Evolutionary conservation across 2,113 vertebrate species (phyloP), one percentile per base, ranked within the genome.

Genomic region (Etheostoma spectabile): DNA sequence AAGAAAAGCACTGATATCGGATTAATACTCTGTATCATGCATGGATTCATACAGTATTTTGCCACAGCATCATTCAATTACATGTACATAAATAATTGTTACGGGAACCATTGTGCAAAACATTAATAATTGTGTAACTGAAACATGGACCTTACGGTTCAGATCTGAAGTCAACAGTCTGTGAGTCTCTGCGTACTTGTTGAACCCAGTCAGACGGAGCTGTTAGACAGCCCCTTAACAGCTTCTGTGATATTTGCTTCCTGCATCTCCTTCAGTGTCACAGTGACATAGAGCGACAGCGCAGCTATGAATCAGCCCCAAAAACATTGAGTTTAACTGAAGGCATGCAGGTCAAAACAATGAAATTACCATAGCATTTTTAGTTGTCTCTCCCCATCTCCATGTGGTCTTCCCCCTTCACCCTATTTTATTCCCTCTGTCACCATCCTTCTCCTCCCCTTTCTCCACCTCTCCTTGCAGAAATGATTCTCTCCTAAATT

Each of bases 131-230:
- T 30, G 13, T 42, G 6, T 2, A 49, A 65, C 14, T 49, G 21
- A 38, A 55, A 24, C 33, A 57, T 5, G 15, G 11, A 35, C 5
- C 24, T 30, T 11, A 15, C 5, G 1, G 16, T 48, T 74, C 38
- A 27, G 38, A 5, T 38, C 12, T 75, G 49, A 24, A 51, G 62
- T 69, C 38, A 24, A 1, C 77, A 74, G 68, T 69, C 74, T 77
- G 68, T 45, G 59, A 79, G 65, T 76, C 12, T 81, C 27, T 79
- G 14, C 70, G 74, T 59, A 49, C 64, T 49, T 65, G 59, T 84
- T 79, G 76, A 78, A 74, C 55, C 63, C 71, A 79, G 74, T 74
- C 59, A 75, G 75, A 60, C n/a, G n/a, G n/a, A n/a, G n/a, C n/a
- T n/a, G n/a, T n/a, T n/a, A n/a, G n/a, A n/a, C n/a, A n/a, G n/a